These are phyloP conservation scores for Astropecten irregularis DNA, from an alignment of 53 echinoderm and acorn worm genomes.

Conservation along the genomic window DNA sequence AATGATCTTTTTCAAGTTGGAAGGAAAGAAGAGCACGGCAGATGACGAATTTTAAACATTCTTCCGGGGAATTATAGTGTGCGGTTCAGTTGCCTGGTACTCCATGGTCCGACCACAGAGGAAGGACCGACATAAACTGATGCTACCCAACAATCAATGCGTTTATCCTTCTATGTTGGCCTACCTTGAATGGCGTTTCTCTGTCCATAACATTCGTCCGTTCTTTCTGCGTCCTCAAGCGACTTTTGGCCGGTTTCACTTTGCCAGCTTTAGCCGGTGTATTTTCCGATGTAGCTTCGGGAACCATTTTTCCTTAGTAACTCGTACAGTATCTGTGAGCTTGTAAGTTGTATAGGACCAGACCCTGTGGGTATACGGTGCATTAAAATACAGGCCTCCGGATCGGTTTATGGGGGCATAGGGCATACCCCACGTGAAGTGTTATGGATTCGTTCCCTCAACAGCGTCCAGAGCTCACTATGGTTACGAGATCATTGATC, in stretches of 20 bases:
- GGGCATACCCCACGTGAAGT: conserved; percentile 44
- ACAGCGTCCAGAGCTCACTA: conserved; percentile 22
- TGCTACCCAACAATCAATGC: too few species aligned
- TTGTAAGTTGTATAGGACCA: too few species aligned
- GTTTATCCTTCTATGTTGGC: too few species aligned
- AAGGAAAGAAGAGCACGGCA: too few species aligned
- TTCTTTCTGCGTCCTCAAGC: conserved; percentile 18
- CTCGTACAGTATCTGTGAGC: too few species aligned
- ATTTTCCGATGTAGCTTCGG: conserved; percentile 17
- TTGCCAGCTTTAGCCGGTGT: background rate
- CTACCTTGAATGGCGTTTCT: conserved; percentile 66
- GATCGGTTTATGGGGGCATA: conserved; percentile 22
- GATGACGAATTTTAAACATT: too few species aligned
- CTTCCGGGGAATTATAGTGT: too few species aligned
- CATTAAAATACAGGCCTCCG: background rate
- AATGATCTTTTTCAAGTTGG: too few species aligned
- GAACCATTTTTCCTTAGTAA: conserved; percentile 25
- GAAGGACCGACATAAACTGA: too few species aligned
- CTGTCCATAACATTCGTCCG: conserved; percentile 48
- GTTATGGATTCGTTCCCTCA: conserved; percentile 14
- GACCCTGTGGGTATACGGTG: too few species aligned
- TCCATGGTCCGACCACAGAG: too few species aligned
- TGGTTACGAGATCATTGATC: conserved; percentile 27
- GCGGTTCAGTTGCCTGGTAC: too few species aligned
- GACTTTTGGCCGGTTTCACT: conserved; percentile 8